These are phyloP conservation scores for Coreius guichenoti DNA, from an alignment of 2,797 vertebrate species.

Conservation along the genomic window DNA sequence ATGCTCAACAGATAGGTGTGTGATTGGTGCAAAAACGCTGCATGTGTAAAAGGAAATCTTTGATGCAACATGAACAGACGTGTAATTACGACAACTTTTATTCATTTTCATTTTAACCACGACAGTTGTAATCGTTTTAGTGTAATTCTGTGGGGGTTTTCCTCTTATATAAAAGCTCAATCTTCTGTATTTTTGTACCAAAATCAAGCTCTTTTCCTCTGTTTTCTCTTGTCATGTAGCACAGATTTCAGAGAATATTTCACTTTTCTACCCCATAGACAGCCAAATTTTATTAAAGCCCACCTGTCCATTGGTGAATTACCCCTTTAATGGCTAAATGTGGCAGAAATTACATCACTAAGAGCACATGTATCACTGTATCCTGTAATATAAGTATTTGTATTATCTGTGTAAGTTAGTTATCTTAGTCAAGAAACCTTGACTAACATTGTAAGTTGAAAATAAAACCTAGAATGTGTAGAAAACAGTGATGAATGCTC, in stretches of 20 bases:
- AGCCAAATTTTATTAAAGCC: not conserved
- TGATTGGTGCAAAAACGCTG: too few relatives aligned
- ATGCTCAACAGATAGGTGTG: too few relatives aligned
- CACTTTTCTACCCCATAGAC: not conserved
- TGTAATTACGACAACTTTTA: not conserved
- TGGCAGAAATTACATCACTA: not conserved
- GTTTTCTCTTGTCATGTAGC: not conserved
- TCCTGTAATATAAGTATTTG: not conserved
- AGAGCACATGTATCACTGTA: not conserved
- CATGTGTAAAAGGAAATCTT: too few relatives aligned
- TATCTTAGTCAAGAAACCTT: too few relatives aligned
- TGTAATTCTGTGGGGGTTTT: too few relatives aligned
- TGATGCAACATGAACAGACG: too few relatives aligned
- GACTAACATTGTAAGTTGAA: not conserved
- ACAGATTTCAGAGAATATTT: not conserved
- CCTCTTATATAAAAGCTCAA: too few relatives aligned
- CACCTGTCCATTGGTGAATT: not conserved
- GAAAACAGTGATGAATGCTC: not conserved
- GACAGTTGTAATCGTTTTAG: too few relatives aligned
- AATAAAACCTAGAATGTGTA: not conserved
- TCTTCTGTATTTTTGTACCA: too few relatives aligned
- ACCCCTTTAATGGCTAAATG: not conserved
- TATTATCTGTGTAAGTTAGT: not conserved
- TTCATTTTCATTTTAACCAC: too few relatives aligned
- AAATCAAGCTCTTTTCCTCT: not conserved